Base-by-base conservation (phyloP, 2,113 vertebrate species). In the Pao palembangensis region DNA sequence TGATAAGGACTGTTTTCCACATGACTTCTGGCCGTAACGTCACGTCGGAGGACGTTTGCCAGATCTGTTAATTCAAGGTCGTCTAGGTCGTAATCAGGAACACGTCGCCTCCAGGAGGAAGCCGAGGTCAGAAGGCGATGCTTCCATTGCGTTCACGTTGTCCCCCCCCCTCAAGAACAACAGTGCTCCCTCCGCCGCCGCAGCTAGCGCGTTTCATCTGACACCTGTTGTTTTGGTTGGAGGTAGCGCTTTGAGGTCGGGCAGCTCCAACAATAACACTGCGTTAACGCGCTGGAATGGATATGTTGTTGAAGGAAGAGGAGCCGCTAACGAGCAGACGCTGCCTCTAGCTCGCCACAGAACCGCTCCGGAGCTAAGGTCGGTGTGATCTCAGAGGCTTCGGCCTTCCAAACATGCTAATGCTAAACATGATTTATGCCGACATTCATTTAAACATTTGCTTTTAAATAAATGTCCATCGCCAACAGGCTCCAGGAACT, bases 1-100 rank as follows among this genome's bases (percentile, higher is more conserved):
- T 56, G 88, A 92, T 90, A 87, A 89, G 82, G 70, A 89, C 89
- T 86, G 84, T 55, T 86, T 90, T 81, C 87, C 88, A 91, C 87
- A 87, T 89, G 88, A 76, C 55, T 49, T 28, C 56, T 52, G 73
- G 81, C 44, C 44, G 16, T 49, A 8, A 13, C 47, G 16, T 49
- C n/a, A 49, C 17, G 47, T 10, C 6, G n/a, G 17, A 10, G 48
- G 12, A 19, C 61, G 25, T 1, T 0, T n/a, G 85, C 83, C 81
- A 80, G 19, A 84, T 84, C 83, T 81, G 80, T 77, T 77, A 78
- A 81, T 1, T 43, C 43, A 19, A 50, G 55, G 49, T 18, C 63
- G 28, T 60, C 63, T 41, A 14, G 62, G 54, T 56, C 21, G 34
- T 47, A 38, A 81, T 55, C 57, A 69, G 64, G 50, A 56, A n/a